Evolutionary conservation across 2,113 vertebrate genomes (phyloP).

Genomic region (Phasianus colchicus): DNA sequence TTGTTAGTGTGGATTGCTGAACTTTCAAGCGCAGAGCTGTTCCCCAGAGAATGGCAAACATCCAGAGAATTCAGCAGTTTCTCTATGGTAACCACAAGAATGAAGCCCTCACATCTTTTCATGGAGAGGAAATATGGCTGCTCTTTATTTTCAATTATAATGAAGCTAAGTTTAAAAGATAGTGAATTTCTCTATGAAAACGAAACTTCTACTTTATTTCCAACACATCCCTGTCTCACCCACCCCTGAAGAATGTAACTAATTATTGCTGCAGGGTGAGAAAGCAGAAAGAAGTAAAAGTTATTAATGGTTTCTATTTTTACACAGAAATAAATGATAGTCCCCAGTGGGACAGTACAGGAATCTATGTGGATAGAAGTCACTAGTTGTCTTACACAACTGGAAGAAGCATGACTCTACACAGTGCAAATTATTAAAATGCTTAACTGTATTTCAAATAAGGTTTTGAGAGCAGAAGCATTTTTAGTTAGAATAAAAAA

Average conservation of each 20-base stretch:
- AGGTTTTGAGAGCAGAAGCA: background rate
- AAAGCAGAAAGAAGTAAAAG: conserved; percentile 5
- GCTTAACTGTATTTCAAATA: background rate
- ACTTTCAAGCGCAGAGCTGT: background rate
- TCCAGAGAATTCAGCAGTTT: background rate
- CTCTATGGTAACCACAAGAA: background rate
- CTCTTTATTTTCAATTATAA: background rate
- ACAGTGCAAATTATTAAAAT: background rate
- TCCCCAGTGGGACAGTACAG: background rate
- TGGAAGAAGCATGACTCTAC: background rate
- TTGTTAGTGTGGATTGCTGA: background rate
- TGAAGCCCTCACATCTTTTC: background rate
- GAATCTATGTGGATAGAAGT: background rate
- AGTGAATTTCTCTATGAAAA: background rate
- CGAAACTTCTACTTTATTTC: background rate
- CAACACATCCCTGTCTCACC: background rate
- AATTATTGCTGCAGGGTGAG: conserved; percentile 31
- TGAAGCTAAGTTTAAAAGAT: background rate
- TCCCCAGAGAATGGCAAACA: background rate
- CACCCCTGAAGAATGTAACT: background rate
- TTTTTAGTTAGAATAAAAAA: background rate
- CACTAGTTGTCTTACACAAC: background rate
- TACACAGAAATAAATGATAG: background rate
- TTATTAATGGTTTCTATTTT: conserved; percentile 52
- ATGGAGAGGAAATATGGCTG: background rate